Conservation (phyloP, 2,888 invertebrate species). For the Parnassius glacialis region DNA sequence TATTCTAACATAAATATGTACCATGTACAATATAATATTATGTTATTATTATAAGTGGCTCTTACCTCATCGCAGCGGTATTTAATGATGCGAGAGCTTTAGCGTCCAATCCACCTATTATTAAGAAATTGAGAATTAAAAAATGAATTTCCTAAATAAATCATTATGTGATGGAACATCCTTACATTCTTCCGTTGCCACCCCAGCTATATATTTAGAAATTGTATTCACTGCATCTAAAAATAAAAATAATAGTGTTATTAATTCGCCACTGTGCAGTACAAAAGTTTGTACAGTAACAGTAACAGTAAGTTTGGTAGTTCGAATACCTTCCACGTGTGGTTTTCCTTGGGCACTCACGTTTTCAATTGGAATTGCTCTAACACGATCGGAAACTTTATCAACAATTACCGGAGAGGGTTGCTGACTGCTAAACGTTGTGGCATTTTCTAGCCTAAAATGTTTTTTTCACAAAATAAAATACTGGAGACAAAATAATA, state of each 20-base stretch:
- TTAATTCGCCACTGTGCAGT: not conserved
- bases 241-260: constrained; percentile 27
- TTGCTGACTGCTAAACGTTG: constrained; percentile 41
- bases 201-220: constrained; percentile 46
- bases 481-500: too few relatives aligned
- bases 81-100: constrained; percentile 36
- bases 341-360: constrained; percentile 33
- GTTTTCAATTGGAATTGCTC: constrained; percentile 31
- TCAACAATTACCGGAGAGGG: constrained; percentile 43
- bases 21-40: too few relatives aligned
- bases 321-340: constrained; percentile 42
- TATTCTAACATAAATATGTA: too few relatives aligned
- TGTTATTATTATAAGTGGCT: not conserved
- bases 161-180: constrained; percentile 4
- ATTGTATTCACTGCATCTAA: constrained; percentile 46
- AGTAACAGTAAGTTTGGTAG: too few relatives aligned
- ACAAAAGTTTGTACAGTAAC: too few relatives aligned
- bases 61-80: constrained; percentile 20
- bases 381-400: constrained; percentile 41
- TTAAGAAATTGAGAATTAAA: constrained; percentile 6
- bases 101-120: constrained; percentile 49
- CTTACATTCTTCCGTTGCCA: constrained; percentile 55
- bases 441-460: constrained; percentile 44
- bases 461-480: not conserved
- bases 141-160: not conserved